These are phyloP conservation scores for Petrolisthes cinctipes DNA, from an alignment of 2,888 invertebrate genomes.

Conservation along the genomic window DNA sequence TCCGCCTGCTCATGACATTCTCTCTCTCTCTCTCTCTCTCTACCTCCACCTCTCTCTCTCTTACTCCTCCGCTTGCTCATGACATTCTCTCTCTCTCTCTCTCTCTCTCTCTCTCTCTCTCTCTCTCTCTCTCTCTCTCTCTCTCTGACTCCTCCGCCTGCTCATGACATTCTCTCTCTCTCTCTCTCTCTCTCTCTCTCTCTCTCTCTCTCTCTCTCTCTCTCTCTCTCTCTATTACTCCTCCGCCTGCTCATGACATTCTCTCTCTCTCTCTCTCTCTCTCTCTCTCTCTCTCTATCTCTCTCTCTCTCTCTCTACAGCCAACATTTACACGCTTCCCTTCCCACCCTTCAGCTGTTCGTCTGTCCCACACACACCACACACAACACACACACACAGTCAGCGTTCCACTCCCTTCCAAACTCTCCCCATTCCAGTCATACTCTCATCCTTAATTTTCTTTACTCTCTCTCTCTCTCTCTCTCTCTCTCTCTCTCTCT, in stretches of 20 bases:
- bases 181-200: too few relatives aligned
- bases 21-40: too few relatives aligned
- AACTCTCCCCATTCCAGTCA: too few relatives aligned
- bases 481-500: too few relatives aligned
- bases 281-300: conserved; percentile 3
- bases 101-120: too few relatives aligned
- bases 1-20: too few relatives aligned
- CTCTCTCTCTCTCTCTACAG: neutral
- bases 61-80: neutral
- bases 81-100: neutral
- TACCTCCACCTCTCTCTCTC: neutral
- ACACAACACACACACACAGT: too few relatives aligned
- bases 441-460: too few relatives aligned
- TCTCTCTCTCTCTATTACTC: neutral
- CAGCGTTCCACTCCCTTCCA: too few relatives aligned
- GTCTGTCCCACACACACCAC: neutral
- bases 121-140: neutral
- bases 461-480: too few relatives aligned
- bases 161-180: neutral
- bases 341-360: too few relatives aligned
- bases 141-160: neutral
- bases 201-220: neutral
- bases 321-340: neutral
- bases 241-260: neutral
- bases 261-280: neutral